These are phyloP conservation scores for Diaprepes abbreviatus DNA, from an alignment of 2,888 invertebrate species.

Conservation along the genomic window DNA sequence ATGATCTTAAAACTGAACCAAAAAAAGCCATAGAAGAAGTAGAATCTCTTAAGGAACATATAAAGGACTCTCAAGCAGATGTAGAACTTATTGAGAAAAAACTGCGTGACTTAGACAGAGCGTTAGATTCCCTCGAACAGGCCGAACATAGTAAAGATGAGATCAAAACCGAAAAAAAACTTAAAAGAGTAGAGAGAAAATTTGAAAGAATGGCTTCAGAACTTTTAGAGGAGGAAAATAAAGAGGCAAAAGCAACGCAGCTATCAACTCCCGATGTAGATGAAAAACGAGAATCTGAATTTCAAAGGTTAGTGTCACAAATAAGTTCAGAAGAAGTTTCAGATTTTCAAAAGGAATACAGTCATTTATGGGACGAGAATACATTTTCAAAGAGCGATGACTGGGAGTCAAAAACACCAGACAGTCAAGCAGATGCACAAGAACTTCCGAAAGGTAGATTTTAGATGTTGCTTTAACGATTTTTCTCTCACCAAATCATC, in stretches of 20 bases:
- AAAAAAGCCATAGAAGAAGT: slow-evolving; percentile 44
- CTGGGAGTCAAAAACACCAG: slow-evolving; percentile 67
- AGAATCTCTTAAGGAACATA: slow-evolving; percentile 50
- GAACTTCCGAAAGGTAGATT: slow-evolving; percentile 69
- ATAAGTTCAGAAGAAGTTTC: slow-evolving; percentile 70
- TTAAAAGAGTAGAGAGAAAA: slow-evolving; percentile 68
- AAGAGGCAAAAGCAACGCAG: slow-evolving; percentile 58
- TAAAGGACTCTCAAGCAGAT: slow-evolving; percentile 58
- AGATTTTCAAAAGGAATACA: slow-evolving; percentile 68
- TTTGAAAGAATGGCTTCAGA: slow-evolving; percentile 71
- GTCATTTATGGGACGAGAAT: slow-evolving; percentile 68
- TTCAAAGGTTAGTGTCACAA: slow-evolving; percentile 69
- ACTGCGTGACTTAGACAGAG: slow-evolving; percentile 65
- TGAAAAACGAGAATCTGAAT: slow-evolving; percentile 65
- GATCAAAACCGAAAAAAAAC: slow-evolving; percentile 63
- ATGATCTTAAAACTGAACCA: slow-evolving; percentile 31
- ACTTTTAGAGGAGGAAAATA: slow-evolving; percentile 63
- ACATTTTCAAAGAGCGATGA: slow-evolving; percentile 66
- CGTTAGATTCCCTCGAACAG: slow-evolving; percentile 64
- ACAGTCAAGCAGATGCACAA: slow-evolving; percentile 66
- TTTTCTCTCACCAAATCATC: slow-evolving; percentile 51
- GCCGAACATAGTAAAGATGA: slow-evolving; percentile 46
- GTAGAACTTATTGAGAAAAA: slow-evolving; percentile 64
- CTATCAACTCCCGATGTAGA: slow-evolving; percentile 63
- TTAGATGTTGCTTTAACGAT: slow-evolving; percentile 60